Evolutionary conservation across 2,888 invertebrate species (phyloP), one percentile per base, ranked within the genome.

Genomic region (Nephrotoma flavescens): DNA sequence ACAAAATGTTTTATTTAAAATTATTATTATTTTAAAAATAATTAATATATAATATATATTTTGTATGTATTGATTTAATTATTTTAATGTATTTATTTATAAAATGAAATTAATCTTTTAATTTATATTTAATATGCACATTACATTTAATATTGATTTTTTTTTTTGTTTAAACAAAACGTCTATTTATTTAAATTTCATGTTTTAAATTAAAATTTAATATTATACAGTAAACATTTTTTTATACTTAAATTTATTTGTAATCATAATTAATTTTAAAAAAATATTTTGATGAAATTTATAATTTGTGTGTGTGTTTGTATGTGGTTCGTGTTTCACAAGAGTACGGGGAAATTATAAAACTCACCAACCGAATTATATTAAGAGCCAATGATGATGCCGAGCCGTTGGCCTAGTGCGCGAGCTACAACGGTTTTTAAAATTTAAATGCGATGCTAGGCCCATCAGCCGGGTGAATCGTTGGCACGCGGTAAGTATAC

Each of bases 1-100:
- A 84, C 84, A 84, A 84, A 84, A 42, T 84, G 41, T 84, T 84
- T 84, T 71, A 71, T 71, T 71, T 71, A 71, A 71, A 71, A 71
- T 71, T 71, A 71, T 71, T 71, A 71, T 71, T 71, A 71, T 71
- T 71, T 71, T 71, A 71, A 71, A 71, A 71, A 71, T 71, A 71
- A 71, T 71, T 31, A 71, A 71, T 71, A 71, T 52, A 71, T 71
- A 31, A 71, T 71, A 9, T 71, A 71, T 71, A 31, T 71, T 12
- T 71, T 71, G 9, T 52, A 19, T 15, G 52, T 52, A 52, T 47
- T 31, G 2, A 47, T 47, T 9, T 47, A 47, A 12, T 6, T 47
- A 47, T 47, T 47, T 47, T 31, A 31, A 31, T 44, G 52, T 52
- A 52, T 52, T 5, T 52, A 12, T 47, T 15, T 31, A 31, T 71